Conservation (phyloP, 2,888 invertebrate species). For the Habroteleia sp. region DNA sequence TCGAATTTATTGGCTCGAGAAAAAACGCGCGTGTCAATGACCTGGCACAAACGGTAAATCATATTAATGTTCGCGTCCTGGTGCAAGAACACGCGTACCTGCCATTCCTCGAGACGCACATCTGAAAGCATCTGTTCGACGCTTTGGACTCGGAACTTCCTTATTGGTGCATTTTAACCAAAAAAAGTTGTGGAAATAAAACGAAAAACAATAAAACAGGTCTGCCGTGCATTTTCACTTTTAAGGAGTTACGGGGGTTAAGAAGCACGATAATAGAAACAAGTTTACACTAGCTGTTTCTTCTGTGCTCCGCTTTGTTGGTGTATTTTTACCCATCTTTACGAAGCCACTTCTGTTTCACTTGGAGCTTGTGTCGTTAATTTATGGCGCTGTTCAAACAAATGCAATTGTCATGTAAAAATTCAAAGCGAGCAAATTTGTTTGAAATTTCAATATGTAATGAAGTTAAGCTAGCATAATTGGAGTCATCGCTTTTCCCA, state of each 20-base stretch:
- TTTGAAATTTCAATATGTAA: too few species aligned
- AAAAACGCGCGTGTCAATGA: conserved; percentile 44
- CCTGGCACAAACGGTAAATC: conserved; percentile 47
- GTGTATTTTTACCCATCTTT: conserved; percentile 16
- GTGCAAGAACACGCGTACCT: conserved; percentile 26
- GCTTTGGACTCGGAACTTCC: conserved; percentile 22
- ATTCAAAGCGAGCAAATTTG: too few species aligned
- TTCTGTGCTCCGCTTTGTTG: not conserved
- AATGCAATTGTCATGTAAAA: not conserved
- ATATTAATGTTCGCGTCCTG: conserved; percentile 31
- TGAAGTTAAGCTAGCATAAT: too few species aligned
- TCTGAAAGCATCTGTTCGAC: conserved; percentile 43
- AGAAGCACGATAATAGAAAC: conserved; percentile 18
- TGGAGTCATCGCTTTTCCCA: too few species aligned
- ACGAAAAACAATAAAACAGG: conserved; percentile 29
- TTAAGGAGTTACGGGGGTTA: conserved; percentile 20
- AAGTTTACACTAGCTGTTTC: conserved; percentile 33
- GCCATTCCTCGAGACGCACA: conserved; percentile 25
- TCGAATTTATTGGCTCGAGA: conserved; percentile 27
- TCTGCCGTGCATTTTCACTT: conserved; percentile 25
- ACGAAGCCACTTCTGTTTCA: conserved; percentile 7
- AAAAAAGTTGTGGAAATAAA: too few species aligned
- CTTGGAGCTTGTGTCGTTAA: not conserved
- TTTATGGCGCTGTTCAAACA: not conserved
- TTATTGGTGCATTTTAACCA: conserved; percentile 15